Evolutionary conservation across 2,113 vertebrate species (phyloP), one percentile per base, ranked within the genome.

Genomic region (Nibea coibor): DNA sequence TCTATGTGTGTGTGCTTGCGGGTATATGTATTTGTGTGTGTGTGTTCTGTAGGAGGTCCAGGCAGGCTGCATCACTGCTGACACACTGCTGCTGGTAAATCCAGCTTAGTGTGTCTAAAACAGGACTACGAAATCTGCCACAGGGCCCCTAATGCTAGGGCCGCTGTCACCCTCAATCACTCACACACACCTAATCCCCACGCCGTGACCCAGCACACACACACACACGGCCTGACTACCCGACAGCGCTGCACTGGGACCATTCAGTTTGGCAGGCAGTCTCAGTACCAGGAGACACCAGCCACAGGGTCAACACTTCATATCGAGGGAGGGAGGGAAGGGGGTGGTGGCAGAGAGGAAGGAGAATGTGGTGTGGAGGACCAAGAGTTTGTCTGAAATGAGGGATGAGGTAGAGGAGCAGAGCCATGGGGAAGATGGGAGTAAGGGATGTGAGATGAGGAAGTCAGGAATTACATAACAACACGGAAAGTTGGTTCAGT

Each of bases 41-140:
- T 87, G 90, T 81, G 87, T 93, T 89, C 62, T 79, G 86, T 84
- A 85, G 90, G 92, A 91, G 93, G 90, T 90, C 89, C 78, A 58
- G 78, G 85, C 88, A 57, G 88, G 83, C 92, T 89, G 89, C 90
- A 93, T 93, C 90, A 86, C 85, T 93, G 93, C 91, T 94, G 93
- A 94, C 92, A 95, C 93, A 92, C 92, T 92, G 90, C 91, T 84
- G 91, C 87, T 68, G 90, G 87, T 87, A 93, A 95, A 94, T 94
- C 93, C 94, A 94, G 94, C 84, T 95, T 95, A 95, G 93, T 89
- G 93, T 78, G 92, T 94, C 93, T 94, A 95, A 95, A 94, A 94
- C 90, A 91, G 93, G 90, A 89, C 91, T 75, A 83, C 71, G 28
- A 94, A 94, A 95, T 94, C 94, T 94, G 91, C 93, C 90, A 81